These are phyloP conservation scores for Pituophis catenifer DNA, from an alignment of 2,113 vertebrate genomes.

Conservation along the genomic window DNA sequence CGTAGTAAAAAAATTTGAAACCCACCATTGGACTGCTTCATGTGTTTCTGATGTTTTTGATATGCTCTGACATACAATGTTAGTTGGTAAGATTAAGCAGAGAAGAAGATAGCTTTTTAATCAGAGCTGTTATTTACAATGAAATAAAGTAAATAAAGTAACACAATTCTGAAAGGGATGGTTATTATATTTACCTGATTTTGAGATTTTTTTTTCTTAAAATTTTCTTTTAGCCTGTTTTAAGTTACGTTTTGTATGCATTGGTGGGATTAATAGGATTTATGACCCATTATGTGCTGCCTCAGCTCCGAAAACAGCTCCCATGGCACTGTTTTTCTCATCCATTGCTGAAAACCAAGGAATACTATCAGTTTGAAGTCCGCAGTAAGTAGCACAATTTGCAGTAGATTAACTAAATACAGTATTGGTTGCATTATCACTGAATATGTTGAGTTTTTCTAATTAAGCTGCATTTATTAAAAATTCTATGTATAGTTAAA, in stretches of 20 bases:
- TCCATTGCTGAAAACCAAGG: slow-evolving; percentile 92
- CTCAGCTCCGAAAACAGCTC: slow-evolving; percentile 94
- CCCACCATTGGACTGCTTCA: too few species aligned
- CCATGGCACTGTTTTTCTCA: slow-evolving; percentile 98
- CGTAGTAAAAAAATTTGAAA: too few species aligned
- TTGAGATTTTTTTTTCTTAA: slow-evolving; percentile 28
- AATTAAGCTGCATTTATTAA: not conserved
- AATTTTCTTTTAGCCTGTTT: slow-evolving; percentile 80
- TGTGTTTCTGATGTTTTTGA: not conserved
- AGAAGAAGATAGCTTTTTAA: not conserved
- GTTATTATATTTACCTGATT: not conserved
- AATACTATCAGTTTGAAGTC: slow-evolving; percentile 97
- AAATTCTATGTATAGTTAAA: not conserved
- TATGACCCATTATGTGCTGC: slow-evolving; percentile 92
- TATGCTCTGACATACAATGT: not conserved
- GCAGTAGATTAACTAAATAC: not conserved
- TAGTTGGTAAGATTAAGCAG: not conserved
- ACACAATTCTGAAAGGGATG: not conserved
- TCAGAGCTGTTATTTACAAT: not conserved
- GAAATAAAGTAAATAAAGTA: not conserved
- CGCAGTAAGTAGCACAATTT: slow-evolving; percentile 77
- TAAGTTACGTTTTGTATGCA: slow-evolving; percentile 91
- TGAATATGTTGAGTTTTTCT: not conserved
- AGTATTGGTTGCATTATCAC: not conserved
- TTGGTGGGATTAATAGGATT: slow-evolving; percentile 87